Base-by-base conservation (phyloP, 2,888 invertebrate species). In the Nasonovia ribisnigri region DNA sequence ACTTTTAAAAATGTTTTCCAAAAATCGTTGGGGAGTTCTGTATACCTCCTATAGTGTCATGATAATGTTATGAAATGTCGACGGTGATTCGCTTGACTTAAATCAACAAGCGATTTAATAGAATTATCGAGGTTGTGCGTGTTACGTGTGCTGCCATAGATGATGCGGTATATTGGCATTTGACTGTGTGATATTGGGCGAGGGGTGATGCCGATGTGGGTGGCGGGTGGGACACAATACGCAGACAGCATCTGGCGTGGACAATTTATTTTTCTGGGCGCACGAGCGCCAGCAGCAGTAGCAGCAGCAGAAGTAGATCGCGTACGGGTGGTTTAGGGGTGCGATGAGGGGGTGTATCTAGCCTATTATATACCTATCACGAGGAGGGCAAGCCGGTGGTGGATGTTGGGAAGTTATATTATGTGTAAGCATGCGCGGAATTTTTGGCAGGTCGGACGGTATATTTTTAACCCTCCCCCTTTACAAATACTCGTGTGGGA, bases 361-460 rank as follows among this genome's bases (percentile, higher is more conserved):
- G n/a, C 87, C n/a, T 87, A n/a, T 87, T 87, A n/a, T 87, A 87
- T 42, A 48, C 87, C 29, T 48, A 29, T 48, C 29, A 36, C 2
- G 77, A 6, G 36, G 36, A 36, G 77, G 29, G 87, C n/a, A 48
- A n/a, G 48, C 86, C 46, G 29, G 29, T 13, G n/a, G 87, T 48
- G n/a, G 48, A 87, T 29, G 29, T 8, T 20, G 77, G 36, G 77
- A 77, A 77, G 87, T 48, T 48, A 43, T 86, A 48, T 29, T 87
- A 48, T 87, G 48, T 48, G 87, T 48, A 48, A 84, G 77, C 77
- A 77, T 77, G 77, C 77, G 77, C 77, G 77, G 36, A 77, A 77
- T 77, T 77, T 77, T 77, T 8, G 77, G 77, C 20, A 77, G 77
- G 36, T 36, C 36, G 77, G 77, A 36, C 3, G 36, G 77, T 77